Base-by-base conservation (phyloP, 2,113 vertebrate genomes). In the Macrotus californicus region DNA sequence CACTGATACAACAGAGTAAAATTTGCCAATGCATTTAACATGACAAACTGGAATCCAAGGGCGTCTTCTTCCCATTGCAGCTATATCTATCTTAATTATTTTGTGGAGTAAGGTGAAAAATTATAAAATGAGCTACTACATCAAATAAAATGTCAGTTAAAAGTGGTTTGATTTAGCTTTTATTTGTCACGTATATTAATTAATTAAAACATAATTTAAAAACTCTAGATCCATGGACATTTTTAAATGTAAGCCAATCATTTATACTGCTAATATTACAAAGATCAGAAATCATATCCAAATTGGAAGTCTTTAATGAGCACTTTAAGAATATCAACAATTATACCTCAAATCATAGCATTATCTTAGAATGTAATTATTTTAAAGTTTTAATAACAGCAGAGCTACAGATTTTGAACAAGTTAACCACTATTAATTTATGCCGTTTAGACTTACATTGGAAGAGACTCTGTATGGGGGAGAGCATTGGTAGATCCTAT, bases 381-480 rank as follows among this genome's bases (percentile, higher is more conserved):
- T 87, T 90, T 48, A 76, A 67, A 69, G 24, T 61, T 31, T 64
- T 34, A 82, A 21, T 50, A 79, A 83, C 9, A 86, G 24, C 5
- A 77, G 43, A 75, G 12, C 1, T 46, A 19, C 43, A 10, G 22
- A 5, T 54, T 39, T 80, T 54, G 3, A 89, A 56, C 18, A 93
- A 83, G 31, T 24, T 3, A 77, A 56, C 16, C 31, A 22, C 34
- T 21, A 0, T 50, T 43, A n/a, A 26, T 54, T 39, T 50, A 29
- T 94, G 36, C 4, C 6, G 0, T 11, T 72, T 16, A 18, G 41
- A 98, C 98, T 98, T 97, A 99, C 98, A 16, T 98, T 98, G 90
- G 98, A 98, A 85, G 98, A 98, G 76, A 99, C 96, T 86, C 98
- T 98, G 87, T 99, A 99, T 39, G 98, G 97, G 41, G 98, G 97